Conservation (phyloP, 2,113 vertebrate species). For the Lutjanus erythropterus region DNA sequence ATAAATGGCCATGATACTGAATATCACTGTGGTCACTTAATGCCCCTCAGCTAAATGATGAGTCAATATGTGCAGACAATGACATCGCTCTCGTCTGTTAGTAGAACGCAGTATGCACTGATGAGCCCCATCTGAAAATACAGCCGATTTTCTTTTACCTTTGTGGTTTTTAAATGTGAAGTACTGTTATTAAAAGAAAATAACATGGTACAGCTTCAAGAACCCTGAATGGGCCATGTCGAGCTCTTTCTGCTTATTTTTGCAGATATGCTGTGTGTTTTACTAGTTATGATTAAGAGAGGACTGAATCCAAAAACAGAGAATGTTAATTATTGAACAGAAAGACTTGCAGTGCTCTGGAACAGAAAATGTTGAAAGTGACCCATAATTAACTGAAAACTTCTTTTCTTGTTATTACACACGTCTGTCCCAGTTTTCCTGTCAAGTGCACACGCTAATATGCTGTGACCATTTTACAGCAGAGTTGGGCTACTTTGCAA, state of each 20-base stretch:
- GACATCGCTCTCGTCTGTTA: too few species aligned
- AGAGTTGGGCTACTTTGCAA: not conserved
- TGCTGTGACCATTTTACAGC: not conserved
- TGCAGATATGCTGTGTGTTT: not conserved
- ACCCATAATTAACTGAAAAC: not conserved
- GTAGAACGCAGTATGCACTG: too few species aligned
- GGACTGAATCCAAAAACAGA: not conserved
- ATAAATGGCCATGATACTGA: too few species aligned
- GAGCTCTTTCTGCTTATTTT: not conserved
- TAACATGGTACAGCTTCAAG: not conserved
- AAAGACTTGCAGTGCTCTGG: not conserved
- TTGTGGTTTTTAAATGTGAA: not conserved
- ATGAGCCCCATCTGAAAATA: not conserved
- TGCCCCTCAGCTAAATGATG: too few species aligned
- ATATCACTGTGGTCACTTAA: too few species aligned
- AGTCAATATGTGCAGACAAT: too few species aligned
- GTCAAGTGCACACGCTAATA: not conserved
- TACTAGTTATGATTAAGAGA: too few species aligned
- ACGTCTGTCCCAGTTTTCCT: not conserved
- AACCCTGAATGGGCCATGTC: not conserved
- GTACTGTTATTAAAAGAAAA: not conserved
- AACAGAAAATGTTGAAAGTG: not conserved
- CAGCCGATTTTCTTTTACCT: not conserved
- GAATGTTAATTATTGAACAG: not conserved
- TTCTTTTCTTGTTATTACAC: not conserved